Conservation (phyloP, 2,113 vertebrate genomes). For the Anarhynchus alexandrinus region DNA sequence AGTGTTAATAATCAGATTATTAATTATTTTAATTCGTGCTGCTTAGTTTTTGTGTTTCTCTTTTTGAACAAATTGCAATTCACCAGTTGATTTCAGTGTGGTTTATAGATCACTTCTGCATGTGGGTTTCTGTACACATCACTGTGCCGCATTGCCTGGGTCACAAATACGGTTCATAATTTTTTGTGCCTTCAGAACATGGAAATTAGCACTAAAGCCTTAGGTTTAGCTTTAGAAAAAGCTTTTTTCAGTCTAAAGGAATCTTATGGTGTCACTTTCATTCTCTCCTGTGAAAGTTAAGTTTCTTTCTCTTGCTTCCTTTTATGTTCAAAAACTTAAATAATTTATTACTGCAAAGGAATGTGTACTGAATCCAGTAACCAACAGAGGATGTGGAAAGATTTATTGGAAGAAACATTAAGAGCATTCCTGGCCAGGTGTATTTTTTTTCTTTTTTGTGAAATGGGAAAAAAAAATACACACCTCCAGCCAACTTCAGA, state of each 20-base stretch:
- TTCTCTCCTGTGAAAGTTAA: slow-evolving; percentile 27
- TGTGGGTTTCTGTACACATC: not conserved
- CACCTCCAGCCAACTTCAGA: slow-evolving; percentile 34
- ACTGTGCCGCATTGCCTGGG: not conserved
- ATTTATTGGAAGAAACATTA: slow-evolving; percentile 58
- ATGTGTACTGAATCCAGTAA: slow-evolving; percentile 51
- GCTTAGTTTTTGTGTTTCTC: not conserved
- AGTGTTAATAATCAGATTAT: not conserved
- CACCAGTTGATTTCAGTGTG: not conserved
- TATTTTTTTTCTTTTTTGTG: slow-evolving; percentile 22
- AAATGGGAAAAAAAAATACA: not conserved
- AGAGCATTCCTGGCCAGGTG: slow-evolving; percentile 60
- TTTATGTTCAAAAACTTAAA: slow-evolving; percentile 50
- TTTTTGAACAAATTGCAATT: not conserved
- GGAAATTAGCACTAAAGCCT: not conserved
- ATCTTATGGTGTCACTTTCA: slow-evolving; percentile 4
- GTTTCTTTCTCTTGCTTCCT: slow-evolving; percentile 50
- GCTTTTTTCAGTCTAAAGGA: slow-evolving; percentile 9
- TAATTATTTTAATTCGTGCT: not conserved
- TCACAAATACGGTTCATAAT: not conserved
- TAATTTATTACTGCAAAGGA: slow-evolving; percentile 57
- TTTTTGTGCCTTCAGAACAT: not conserved
- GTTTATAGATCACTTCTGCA: not conserved
- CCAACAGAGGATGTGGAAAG: slow-evolving; percentile 55
- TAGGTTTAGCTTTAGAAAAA: slow-evolving; percentile 8